Evolutionary conservation across 2,888 invertebrate species (phyloP).

Genomic region (Orchestes rusci): DNA sequence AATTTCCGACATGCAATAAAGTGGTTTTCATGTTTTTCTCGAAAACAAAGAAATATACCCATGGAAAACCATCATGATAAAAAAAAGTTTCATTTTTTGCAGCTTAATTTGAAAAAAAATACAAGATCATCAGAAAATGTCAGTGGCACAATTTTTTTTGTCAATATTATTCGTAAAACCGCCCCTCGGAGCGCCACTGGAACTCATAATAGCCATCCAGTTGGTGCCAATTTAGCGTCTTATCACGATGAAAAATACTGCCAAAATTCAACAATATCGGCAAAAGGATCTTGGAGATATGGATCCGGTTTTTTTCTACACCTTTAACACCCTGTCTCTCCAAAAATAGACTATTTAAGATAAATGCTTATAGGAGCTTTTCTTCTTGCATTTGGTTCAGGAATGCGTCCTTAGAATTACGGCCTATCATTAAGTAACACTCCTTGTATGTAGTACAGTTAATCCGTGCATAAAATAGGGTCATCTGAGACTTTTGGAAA

Average conservation of each 20-base stretch:
- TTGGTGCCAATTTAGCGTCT: too few species aligned
- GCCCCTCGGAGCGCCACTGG: background rate
- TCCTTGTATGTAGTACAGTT: background rate
- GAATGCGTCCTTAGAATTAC: too few species aligned
- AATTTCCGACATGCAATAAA: too few species aligned
- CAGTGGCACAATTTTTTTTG: background rate
- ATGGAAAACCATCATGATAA: background rate
- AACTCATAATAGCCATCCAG: background rate
- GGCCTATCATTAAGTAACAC: too few species aligned
- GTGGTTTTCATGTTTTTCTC: too few species aligned
- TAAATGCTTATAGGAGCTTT: background rate
- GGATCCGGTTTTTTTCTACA: too few species aligned
- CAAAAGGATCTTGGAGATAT: background rate
- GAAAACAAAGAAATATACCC: background rate
- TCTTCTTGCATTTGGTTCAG: too few species aligned
- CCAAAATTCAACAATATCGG: background rate
- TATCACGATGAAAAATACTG: too few species aligned
- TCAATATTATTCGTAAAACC: background rate
- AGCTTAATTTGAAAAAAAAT: background rate
- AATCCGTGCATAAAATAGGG: too few species aligned
- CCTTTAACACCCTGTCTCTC: background rate
- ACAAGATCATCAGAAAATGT: background rate
- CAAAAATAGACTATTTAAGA: background rate
- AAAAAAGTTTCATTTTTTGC: background rate
- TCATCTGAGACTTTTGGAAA: too few species aligned